Conservation (phyloP, 2,888 invertebrate genomes). For the Erynnis tages region DNA sequence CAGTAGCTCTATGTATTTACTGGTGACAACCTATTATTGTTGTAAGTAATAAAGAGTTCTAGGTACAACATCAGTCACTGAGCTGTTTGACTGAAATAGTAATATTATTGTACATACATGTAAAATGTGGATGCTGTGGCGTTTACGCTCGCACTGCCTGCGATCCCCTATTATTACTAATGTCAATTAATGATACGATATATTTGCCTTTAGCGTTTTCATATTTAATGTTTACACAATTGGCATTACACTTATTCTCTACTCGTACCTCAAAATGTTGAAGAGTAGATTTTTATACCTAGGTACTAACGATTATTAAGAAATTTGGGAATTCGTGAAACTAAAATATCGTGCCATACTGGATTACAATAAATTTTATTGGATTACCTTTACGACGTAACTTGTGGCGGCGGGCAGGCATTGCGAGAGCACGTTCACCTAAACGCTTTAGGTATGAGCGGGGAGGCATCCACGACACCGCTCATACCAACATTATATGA, state of each 20-base stretch:
- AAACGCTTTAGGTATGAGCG: constrained; percentile 81
- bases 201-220: constrained; percentile 36
- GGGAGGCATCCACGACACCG: constrained; percentile 78
- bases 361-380: constrained; percentile 16
- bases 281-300: neutral
- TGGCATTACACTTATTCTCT: constrained; percentile 5
- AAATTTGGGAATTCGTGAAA: neutral
- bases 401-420: constrained; percentile 49
- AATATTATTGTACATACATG: constrained; percentile 54
- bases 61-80: constrained; percentile 61
- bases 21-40: constrained; percentile 50
- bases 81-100: constrained; percentile 60
- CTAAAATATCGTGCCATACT: constrained; percentile 26
- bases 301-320: constrained; percentile 4
- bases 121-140: constrained; percentile 77
- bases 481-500: constrained; percentile 78
- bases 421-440: constrained; percentile 69
- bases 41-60: constrained; percentile 49
- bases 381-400: constrained; percentile 5
- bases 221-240: constrained; percentile 21
- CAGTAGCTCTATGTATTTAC: constrained; percentile 45
- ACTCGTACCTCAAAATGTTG: neutral
- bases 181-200: constrained; percentile 67
- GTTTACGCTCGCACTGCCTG: constrained; percentile 66
- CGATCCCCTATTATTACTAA: constrained; percentile 50